phyloP scores from a whole-genome alignment of 2,888 invertebrate genomes.

The Athripsodes cinereus region DNA sequence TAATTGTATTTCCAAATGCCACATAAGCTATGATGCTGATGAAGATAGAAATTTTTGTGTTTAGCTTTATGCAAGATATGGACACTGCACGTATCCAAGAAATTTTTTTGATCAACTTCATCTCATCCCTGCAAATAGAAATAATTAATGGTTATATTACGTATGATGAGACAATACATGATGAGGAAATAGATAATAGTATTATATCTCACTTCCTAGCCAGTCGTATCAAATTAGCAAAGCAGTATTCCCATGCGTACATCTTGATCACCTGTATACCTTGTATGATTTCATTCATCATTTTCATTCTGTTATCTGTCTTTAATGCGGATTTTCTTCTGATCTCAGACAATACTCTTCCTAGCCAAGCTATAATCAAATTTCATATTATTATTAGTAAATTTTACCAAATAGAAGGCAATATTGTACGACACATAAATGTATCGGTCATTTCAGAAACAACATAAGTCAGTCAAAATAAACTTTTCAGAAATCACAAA shows the following conservation, averaged over 20 bases:
- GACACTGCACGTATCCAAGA: slow-evolving; percentile 63
- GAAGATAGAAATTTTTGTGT: slow-evolving; percentile 73
- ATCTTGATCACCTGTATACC: slow-evolving; percentile 84
- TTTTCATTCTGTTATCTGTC: slow-evolving; percentile 77
- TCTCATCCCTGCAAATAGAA: slow-evolving; percentile 52
- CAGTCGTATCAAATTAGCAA: slow-evolving; percentile 63
- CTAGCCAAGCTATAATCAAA: slow-evolving; percentile 53
- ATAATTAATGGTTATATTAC: slow-evolving; percentile 28
- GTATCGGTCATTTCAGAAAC: too few relatives aligned
- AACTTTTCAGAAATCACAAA: too few relatives aligned
- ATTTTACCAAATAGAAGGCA: neutral
- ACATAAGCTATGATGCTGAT: slow-evolving; percentile 66
- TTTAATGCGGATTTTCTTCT: slow-evolving; percentile 66
- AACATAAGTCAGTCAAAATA: too few relatives aligned
- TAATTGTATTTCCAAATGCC: slow-evolving; percentile 57
- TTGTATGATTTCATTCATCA: slow-evolving; percentile 85
- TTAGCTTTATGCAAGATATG: slow-evolving; percentile 67
- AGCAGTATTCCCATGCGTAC: slow-evolving; percentile 84
- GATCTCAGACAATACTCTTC: slow-evolving; percentile 60
- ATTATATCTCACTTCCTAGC: slow-evolving; percentile 56
- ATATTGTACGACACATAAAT: neutral
- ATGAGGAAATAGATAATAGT: too few relatives aligned
- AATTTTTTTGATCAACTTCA: slow-evolving; percentile 59
- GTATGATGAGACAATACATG: too few relatives aligned
- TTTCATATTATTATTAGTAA: neutral